These are phyloP conservation scores for Aspiorhynchus laticeps DNA, from an alignment of 2,113 vertebrate genomes.

Conservation along the genomic window DNA sequence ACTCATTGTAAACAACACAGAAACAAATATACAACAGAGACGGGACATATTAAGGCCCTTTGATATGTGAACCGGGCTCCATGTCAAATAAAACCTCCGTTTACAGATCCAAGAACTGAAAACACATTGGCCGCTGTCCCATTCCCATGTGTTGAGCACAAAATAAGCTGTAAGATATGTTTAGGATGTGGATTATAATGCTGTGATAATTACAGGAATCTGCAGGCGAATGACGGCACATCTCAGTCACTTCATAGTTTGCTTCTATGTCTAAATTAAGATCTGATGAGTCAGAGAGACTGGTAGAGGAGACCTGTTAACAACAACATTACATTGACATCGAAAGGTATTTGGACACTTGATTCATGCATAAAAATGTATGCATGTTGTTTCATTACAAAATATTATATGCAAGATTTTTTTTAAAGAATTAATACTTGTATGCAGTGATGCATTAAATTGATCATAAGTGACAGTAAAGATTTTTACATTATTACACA, in stretches of 20 bases:
- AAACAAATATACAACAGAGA: slow-evolving; percentile 33
- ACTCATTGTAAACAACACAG: slow-evolving; percentile 27
- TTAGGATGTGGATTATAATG: not conserved
- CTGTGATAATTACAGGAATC: not conserved
- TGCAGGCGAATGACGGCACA: not conserved
- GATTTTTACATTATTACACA: no score
- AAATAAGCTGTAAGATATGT: not conserved
- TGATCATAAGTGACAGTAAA: not conserved
- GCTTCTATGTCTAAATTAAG: slow-evolving; percentile 25
- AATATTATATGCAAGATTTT: not conserved
- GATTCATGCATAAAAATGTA: not conserved
- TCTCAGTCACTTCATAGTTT: slow-evolving; percentile 13
- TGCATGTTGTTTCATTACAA: not conserved
- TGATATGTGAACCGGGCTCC: slow-evolving; percentile 28
- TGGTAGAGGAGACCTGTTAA: not conserved
- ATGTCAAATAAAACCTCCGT: slow-evolving; percentile 19
- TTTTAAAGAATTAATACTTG: not conserved
- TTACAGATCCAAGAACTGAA: slow-evolving; percentile 21
- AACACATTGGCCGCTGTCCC: slow-evolving; percentile 19
- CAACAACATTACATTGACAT: not conserved
- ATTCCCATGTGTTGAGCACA: slow-evolving; percentile 9
- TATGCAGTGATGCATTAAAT: not conserved
- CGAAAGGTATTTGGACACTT: not conserved
- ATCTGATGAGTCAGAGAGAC: slow-evolving; percentile 21
- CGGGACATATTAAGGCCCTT: slow-evolving; percentile 19